Base-by-base conservation (phyloP, 2,113 vertebrate genomes). In the Caretta caretta region DNA sequence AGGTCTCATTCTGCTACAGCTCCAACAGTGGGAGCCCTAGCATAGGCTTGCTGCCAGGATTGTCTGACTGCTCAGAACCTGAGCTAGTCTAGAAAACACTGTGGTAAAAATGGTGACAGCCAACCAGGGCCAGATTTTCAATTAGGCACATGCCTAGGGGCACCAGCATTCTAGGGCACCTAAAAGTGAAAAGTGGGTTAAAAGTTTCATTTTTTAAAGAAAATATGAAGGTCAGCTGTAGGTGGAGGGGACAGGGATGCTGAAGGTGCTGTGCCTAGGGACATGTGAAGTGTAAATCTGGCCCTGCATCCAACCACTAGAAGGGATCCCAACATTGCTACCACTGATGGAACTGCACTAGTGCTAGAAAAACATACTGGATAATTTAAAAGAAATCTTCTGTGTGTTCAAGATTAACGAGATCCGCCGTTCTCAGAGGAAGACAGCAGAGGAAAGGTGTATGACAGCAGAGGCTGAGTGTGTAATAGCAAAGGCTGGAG, bases 1-100 rank as follows among this genome's bases (percentile, higher is more conserved):
- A 54, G 0, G 51, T 87, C 54, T 79, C 62, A 31, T 62, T 82
- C 51, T 51, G 31, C 22, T 0, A 4, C 6, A 49, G 3, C 19
- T 27, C 62, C 8, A 1, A 53, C 65, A 38, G n/a, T 22, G 65
- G 65, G 46, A 75, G 19, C 85, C 46, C 17, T 1, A 54, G 50
- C 20, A 51, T 27, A 95, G 48, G 48, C 38, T 42, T 11, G 62
- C 31, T 22, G 90, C 0, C 4, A 57, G n/a, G 75, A 65, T 84
- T 24, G 57, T 80, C 53, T 35, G 62, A n/a, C 65, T 20, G 65
- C 35, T 20, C 35, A 69, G 31, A 65, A 65, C 3, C 14, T 65
- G 62, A 35, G 50, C 62, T 81, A 19, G 59, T 16, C 56, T 88
- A 75, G 29, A 89, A 90, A 93, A 93, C 12, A 78, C 12, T 78